Evolutionary conservation across 2,797 vertebrate genomes (phyloP).

Genomic region (Lacerta viridis): DNA sequence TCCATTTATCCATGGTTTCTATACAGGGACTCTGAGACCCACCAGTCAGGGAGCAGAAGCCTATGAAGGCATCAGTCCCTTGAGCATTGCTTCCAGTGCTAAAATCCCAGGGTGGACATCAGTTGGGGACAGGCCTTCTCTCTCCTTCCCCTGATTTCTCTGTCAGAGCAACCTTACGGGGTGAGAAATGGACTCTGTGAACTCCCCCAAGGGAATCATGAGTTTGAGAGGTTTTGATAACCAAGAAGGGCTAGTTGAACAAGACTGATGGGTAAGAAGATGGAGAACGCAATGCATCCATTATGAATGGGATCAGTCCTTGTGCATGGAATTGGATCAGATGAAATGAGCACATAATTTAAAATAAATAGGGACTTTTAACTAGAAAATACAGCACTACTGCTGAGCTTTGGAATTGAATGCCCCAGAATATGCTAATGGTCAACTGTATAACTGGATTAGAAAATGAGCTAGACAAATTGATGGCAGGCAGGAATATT

Average conservation of each 20-base stretch:
- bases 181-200: not conserved
- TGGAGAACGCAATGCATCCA: not conserved
- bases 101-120: not conserved
- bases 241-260: not conserved
- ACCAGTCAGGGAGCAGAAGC: not conserved
- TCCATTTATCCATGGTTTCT: not conserved
- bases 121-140: not conserved
- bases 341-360: slow-evolving; percentile 12
- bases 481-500: not conserved
- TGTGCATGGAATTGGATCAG: not conserved
- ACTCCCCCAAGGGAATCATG: not conserved
- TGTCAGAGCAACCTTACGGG: not conserved
- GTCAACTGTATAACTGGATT: slow-evolving; percentile 9
- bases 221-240: not conserved
- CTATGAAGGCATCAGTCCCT: not conserved
- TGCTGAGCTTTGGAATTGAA: not conserved
- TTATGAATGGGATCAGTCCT: not conserved
- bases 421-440: not conserved
- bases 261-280: not conserved
- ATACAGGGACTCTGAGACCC: not conserved
- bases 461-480: slow-evolving; percentile 6
- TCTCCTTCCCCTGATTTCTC: not conserved
- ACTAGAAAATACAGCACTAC: not conserved
- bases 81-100: not conserved
- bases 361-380: slow-evolving; percentile 15